phyloP scores from a whole-genome alignment of 2,888 invertebrate species.

The Ashinkailepas kermadecensis region DNA sequence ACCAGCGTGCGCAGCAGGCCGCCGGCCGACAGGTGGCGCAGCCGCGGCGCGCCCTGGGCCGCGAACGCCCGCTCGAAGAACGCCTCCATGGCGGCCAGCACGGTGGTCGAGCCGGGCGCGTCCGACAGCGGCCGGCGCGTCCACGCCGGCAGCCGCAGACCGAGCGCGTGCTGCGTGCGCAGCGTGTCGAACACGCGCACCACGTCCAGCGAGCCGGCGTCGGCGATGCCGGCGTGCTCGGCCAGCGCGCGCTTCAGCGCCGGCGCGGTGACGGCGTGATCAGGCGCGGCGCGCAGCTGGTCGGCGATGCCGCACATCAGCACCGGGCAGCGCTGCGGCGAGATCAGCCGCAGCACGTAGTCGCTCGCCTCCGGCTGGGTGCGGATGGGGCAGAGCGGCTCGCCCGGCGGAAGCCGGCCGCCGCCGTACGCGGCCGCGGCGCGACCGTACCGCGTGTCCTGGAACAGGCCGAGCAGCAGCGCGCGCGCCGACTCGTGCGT shows the following conservation, averaged over 20 bases:
- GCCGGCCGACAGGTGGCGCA: neutral
- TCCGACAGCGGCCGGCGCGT: neutral
- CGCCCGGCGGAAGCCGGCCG: neutral
- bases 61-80: neutral
- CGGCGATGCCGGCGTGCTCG: neutral
- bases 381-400: neutral
- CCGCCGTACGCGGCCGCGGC: neutral
- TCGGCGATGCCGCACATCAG: neutral
- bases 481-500: slow-evolving; percentile 3
- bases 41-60: neutral
- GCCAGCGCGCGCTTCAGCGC: neutral
- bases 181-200: neutral
- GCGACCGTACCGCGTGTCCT: neutral
- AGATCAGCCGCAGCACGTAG: neutral
- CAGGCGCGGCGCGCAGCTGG: neutral
- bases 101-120: neutral
- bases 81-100: neutral
- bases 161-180: neutral
- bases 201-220: neutral
- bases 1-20: neutral
- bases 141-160: neutral
- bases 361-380: neutral
- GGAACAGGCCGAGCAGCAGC: neutral
- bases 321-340: neutral
- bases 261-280: neutral